These are phyloP conservation scores for Drosophila heteroneura DNA, from an alignment of 2,888 invertebrate genomes.

Conservation along the genomic window DNA sequence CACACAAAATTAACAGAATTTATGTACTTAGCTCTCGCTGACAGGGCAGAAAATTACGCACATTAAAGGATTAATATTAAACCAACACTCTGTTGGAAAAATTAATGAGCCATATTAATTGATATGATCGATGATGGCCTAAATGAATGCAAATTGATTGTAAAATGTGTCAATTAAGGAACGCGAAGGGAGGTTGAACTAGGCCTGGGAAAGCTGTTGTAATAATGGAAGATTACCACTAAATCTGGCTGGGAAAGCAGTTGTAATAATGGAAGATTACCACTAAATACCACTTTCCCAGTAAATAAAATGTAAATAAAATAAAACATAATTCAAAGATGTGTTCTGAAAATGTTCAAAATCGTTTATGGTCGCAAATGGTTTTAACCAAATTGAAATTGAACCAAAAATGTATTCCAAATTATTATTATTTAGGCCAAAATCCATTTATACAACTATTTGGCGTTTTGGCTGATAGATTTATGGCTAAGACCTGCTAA, in stretches of 20 bases:
- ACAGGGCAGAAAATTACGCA: constrained; percentile 38
- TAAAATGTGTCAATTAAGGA: constrained; percentile 8
- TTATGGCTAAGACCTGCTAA: constrained; percentile 48
- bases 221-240: background rate
- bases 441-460: constrained; percentile 5
- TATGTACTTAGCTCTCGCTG: constrained; percentile 41
- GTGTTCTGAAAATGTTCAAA: background rate
- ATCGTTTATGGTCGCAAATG: background rate
- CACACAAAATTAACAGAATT: constrained; percentile 64
- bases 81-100: constrained; percentile 47
- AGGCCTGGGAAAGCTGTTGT: background rate
- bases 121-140: constrained; percentile 34
- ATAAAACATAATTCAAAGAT: background rate
- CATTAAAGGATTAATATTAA: constrained; percentile 61
- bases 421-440: background rate
- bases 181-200: background rate
- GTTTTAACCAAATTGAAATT: background rate
- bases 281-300: no score
- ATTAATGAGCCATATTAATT: constrained; percentile 72
- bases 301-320: background rate
- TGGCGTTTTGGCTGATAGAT: constrained; percentile 28
- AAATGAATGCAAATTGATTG: constrained; percentile 35
- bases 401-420: background rate
- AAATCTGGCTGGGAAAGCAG: no score
- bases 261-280: background rate